Evolutionary conservation across 1,140 invertebrate genomes (phyloP).

Genomic region (Caenorhabditis inopinata): DNA sequence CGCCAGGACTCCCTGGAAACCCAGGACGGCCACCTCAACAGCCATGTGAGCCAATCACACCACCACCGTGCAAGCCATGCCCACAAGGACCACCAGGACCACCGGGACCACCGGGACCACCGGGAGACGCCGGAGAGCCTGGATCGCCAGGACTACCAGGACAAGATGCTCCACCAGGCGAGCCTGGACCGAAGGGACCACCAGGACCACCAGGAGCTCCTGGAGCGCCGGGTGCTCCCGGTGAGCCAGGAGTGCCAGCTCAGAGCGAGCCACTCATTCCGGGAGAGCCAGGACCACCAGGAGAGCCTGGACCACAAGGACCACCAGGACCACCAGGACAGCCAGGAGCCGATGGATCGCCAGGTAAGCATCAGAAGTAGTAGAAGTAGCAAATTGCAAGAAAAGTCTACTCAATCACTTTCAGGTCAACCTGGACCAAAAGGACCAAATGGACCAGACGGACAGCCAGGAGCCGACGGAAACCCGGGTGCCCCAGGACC

Average conservation of each 20-base stretch:
- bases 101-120: slow-evolving; percentile 45
- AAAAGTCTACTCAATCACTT: no score
- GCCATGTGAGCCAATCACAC: slow-evolving; percentile 46
- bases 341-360: slow-evolving; percentile 41
- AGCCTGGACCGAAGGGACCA: slow-evolving; percentile 46
- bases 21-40: slow-evolving; percentile 44
- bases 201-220: slow-evolving; percentile 42
- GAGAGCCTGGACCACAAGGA: slow-evolving; percentile 46
- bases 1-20: slow-evolving; percentile 47
- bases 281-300: slow-evolving; percentile 45
- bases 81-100: slow-evolving; percentile 49
- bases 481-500: slow-evolving; percentile 46
- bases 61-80: slow-evolving; percentile 48
- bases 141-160: slow-evolving; percentile 33
- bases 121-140: slow-evolving; percentile 33
- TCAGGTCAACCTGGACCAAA: slow-evolving; percentile 44
- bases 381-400: no score
- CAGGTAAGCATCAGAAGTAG: not conserved
- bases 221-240: slow-evolving; percentile 41
- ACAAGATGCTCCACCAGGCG: slow-evolving; percentile 35
- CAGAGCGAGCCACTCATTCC: not conserved
- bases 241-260: slow-evolving; percentile 38
- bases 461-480: slow-evolving; percentile 43
- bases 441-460: slow-evolving; percentile 42
- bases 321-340: slow-evolving; percentile 47